Conservation (phyloP, 2,888 invertebrate species). For the Lithosia quadra region DNA sequence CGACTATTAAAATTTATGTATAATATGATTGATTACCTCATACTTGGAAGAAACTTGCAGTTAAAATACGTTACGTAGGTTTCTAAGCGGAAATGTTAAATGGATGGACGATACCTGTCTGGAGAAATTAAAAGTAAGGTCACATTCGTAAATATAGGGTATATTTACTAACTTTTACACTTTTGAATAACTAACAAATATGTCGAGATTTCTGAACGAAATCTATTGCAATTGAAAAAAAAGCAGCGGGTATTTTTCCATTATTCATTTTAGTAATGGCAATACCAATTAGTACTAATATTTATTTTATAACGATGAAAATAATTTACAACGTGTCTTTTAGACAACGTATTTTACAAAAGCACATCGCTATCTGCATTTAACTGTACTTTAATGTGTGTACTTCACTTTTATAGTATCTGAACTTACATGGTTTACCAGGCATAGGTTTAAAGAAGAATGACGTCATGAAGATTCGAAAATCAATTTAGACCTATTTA, state of each 20-base stretch:
- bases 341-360: too few relatives aligned
- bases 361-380: too few relatives aligned
- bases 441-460: background rate
- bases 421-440: too few relatives aligned
- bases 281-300: background rate
- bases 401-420: too few relatives aligned
- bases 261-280: background rate
- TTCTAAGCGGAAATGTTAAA: background rate
- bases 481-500: background rate
- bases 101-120: background rate
- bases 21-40: slow-evolving; percentile 15
- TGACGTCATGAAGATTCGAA: background rate
- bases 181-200: background rate
- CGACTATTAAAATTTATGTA: slow-evolving; percentile 18
- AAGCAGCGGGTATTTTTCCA: too few relatives aligned
- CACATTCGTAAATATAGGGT: background rate
- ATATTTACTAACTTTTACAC: background rate
- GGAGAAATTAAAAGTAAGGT: background rate
- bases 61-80: background rate
- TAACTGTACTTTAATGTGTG: too few relatives aligned
- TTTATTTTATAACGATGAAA: background rate
- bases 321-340: background rate
- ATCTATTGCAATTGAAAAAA: background rate
- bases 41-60: slow-evolving; percentile 5
- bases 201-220: background rate